Base-by-base conservation (phyloP, 2,113 vertebrate species). In the Paraplagusia blochii region DNA sequence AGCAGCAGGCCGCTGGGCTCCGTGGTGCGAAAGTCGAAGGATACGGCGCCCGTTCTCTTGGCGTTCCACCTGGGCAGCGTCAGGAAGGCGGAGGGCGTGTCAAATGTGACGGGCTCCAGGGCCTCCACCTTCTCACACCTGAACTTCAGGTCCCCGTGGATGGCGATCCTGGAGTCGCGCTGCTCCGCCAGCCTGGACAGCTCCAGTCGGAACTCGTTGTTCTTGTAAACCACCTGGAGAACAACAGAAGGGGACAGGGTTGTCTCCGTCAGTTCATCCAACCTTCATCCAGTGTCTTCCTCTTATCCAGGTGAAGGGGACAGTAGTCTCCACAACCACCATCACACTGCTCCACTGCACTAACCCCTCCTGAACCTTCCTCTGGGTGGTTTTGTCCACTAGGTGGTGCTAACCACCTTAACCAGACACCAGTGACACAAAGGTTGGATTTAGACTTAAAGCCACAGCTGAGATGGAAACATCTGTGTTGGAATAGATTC, bases 161-260 rank as follows among this genome's bases (percentile, higher is more conserved):
- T 86, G 72, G 92, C 91, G 88, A 97, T 93, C 80, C 89, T 93
- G 15, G 91, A 88, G 87, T 96, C 94, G 0, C 87, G 91, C 70
- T 92, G 92, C 56, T 94, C 93, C 9, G 95, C 95, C 81, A 97
- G 88, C 8, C 88, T 93, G 11, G 95, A 98, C 17, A 98, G 90
- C 43, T 95, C 94, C 86, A 98, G 90, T 80, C 93, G 93, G 81
- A 96, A 95, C 88, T 98, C 95, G 15, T 95, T 97, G 89, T 98
- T 98, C 88, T 94, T 97, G 84, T 98, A 98, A 61, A 98, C 91
- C 75, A 98, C 95, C 95, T 76, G 67, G 63, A 75, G 62, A 82
- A 78, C 12, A 56, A 74, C 50, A 77, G 67, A 76, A 60, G 79
- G 54, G 73, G 53, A 51, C 15, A 47, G 33, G 57, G n/a, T n/a